A percentile compares a stretch with the other conserved stretches of the same genome.
phyloP scores from a whole-genome alignment of 2,113 vertebrate genomes.

The Vombatus ursinus region DNA sequence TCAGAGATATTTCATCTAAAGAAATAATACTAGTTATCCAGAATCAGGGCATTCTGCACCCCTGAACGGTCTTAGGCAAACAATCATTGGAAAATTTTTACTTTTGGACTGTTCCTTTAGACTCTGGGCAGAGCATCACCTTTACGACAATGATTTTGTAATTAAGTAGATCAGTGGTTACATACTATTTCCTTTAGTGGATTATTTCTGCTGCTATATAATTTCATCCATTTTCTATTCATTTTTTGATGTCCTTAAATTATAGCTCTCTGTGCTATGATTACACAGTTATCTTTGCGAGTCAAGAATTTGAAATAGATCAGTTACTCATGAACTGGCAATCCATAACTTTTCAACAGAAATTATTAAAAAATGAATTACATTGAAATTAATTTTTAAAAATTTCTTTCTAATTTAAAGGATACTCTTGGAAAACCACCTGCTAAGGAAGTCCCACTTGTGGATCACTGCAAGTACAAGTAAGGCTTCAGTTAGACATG shows the following conservation, averaged over 20 bases:
- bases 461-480: slow-evolving; percentile 98
- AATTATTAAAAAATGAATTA: background rate
- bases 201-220: background rate
- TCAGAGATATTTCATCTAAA: background rate
- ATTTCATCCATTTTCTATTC: background rate
- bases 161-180: background rate
- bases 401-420: slow-evolving; percentile 79
- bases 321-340: background rate
- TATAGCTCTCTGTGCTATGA: background rate
- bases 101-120: background rate
- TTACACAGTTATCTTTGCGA: background rate
- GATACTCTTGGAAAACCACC: slow-evolving; percentile 95
- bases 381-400: background rate
- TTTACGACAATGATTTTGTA: background rate
- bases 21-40: background rate
- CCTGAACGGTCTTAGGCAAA: background rate
- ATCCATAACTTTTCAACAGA: background rate
- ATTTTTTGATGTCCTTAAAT: background rate
- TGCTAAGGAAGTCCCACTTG: slow-evolving; percentile 94
- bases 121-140: background rate
- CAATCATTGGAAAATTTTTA: background rate
- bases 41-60: background rate
- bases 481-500: slow-evolving; percentile 79
- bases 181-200: background rate
- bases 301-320: background rate